phyloP scores from a whole-genome alignment of 2,113 vertebrate species.

The Pipa parva region DNA sequence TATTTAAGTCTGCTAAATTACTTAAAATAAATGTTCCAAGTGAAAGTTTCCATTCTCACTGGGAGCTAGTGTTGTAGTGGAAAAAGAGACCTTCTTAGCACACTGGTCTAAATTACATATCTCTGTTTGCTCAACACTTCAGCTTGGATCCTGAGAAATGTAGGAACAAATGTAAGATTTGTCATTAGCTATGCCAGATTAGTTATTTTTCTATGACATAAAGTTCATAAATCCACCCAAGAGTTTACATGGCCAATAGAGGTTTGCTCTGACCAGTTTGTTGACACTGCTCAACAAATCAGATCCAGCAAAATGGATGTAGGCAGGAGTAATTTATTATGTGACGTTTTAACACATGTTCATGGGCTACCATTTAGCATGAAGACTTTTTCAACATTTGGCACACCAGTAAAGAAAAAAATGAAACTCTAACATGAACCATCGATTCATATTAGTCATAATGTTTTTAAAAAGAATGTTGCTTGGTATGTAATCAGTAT shows the following conservation, averaged over 20 bases:
- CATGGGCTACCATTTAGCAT: background rate
- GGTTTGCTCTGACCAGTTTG: slow-evolving; percentile 38
- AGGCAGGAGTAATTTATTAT: slow-evolving; percentile 3
- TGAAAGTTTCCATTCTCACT: slow-evolving; percentile 20
- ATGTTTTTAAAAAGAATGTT: no score
- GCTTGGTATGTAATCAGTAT: no score
- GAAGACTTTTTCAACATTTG: no score
- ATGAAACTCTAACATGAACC: no score
- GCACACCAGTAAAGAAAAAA: no score
- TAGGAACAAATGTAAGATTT: slow-evolving; percentile 21
- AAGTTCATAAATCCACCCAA: slow-evolving; percentile 13
- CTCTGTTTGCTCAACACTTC: slow-evolving; percentile 27
- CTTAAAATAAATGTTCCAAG: background rate
- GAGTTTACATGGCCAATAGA: slow-evolving; percentile 24
- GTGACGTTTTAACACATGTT: slow-evolving; percentile 10
- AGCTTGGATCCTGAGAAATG: slow-evolving; percentile 2
- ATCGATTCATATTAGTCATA: no score
- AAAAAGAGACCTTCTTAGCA: slow-evolving; percentile 1
- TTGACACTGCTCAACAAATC: slow-evolving; percentile 48
- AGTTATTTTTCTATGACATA: slow-evolving; percentile 28
- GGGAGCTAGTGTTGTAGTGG: slow-evolving; percentile 5
- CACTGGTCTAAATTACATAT: slow-evolving; percentile 12
- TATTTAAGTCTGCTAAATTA: background rate
- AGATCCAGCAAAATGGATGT: slow-evolving; percentile 31
- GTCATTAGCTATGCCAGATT: slow-evolving; percentile 16